Base-by-base conservation (phyloP, 30 jellyfish, hydroid and myxozoan species). In the Aurelia aurita region DNA sequence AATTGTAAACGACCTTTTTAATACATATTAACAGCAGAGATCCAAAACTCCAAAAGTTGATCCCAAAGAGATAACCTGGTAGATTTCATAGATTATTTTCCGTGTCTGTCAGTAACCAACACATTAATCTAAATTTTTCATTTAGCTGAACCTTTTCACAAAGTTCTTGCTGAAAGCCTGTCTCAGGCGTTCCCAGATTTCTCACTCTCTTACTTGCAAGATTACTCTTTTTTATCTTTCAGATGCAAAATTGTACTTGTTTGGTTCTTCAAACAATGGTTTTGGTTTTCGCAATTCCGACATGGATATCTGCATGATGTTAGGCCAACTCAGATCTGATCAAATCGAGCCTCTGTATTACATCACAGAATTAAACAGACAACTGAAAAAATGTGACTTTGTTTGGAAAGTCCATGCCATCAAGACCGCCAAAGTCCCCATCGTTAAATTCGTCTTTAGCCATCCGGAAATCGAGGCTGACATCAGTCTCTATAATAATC, bases 211-310 rank as follows among this genome's bases (percentile, higher is more conserved):
- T 39, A 4, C 1, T 39, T 39, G 1, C 13, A 14, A 39, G 0
- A 39, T 6, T 5, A 1, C 9, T 39, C 51, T 7, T 39, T 39
- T 83, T 73, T 23, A 10, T 54, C 27, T 77, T 77, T 13, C 74
- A 85, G 96, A 31, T 46, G 87, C 90, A 26, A 70, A 60, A 22
- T 74, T 92, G 58, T 10, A 59, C 28, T 63, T 92, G 39, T 92
- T 92, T 69, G 98, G 98, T 31, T 92, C 98, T 10, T 92, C 98
- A 13, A 69, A 19, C 3, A 92, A 92, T 77, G 98, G 98, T 6
- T 89, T 92, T 76, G 97, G 98, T 25, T 86, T 81, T 54, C 77
- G 71, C 18, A 60, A 73, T 29, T 92, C 98, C 27, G 98, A 92
- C 60, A 67, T 92, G 92, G 98, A 92, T 62, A 77, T 92, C 9